Conservation (phyloP, 2,113 vertebrate genomes). For the Alligator mississippiensis region DNA sequence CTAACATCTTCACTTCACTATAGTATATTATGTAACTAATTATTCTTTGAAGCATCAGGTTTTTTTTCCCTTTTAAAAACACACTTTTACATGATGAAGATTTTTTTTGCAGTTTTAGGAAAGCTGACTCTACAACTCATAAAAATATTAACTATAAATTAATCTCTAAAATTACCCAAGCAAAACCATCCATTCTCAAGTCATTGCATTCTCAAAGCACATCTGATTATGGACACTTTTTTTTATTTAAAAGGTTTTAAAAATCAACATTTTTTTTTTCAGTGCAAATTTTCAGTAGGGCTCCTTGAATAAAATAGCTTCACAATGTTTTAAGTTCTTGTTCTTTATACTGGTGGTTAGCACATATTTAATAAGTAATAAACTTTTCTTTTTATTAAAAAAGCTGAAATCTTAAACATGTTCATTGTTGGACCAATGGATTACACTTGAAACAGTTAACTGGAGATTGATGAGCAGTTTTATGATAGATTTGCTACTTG, state of each 20-base stretch:
- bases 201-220: conserved; percentile 32
- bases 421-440: conserved; percentile 37
- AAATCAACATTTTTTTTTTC: neutral
- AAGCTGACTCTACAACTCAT: neutral
- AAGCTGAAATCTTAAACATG: neutral
- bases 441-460: conserved; percentile 79
- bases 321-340: neutral
- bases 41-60: neutral
- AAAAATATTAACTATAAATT: neutral
- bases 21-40: neutral
- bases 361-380: rapidly evolving
- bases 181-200: conserved; percentile 28
- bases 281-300: rapidly evolving
- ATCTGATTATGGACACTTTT: conserved; percentile 51
- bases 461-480: conserved; percentile 78
- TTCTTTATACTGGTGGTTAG: neutral
- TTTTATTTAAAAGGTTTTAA: conserved; percentile 60
- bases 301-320: neutral
- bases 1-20: neutral
- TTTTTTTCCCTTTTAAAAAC: neutral
- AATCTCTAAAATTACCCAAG: conserved; percentile 22
- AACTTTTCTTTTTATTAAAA: neutral
- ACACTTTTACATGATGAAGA: neutral
- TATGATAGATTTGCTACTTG: conserved; percentile 79
- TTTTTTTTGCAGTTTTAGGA: conserved; percentile 18